These are phyloP conservation scores for Drosophila siamana DNA, from an alignment of 2,888 invertebrate species.

Conservation along the genomic window DNA sequence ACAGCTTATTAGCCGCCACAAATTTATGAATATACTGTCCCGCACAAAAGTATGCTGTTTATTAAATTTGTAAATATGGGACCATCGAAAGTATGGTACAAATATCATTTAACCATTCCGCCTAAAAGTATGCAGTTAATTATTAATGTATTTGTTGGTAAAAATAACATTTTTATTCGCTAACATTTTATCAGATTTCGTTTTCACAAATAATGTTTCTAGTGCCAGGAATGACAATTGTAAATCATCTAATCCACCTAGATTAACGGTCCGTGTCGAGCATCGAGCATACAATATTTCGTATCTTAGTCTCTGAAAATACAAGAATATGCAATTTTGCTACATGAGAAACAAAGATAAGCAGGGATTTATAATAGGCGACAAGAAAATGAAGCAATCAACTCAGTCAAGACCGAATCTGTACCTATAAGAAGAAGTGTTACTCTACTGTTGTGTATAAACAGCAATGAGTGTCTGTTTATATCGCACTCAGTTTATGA, in stretches of 20 bases:
- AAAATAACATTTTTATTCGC: slow-evolving; percentile 3
- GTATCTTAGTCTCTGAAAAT: slow-evolving; percentile 27
- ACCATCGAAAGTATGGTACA: no score
- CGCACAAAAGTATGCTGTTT: slow-evolving; percentile 9
- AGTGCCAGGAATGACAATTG: slow-evolving; percentile 10
- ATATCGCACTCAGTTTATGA: slow-evolving; percentile 8
- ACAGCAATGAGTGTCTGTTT: neutral
- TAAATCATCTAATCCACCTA: neutral
- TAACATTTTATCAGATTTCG: slow-evolving; percentile 1
- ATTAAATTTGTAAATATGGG: neutral
- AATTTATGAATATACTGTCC: neutral
- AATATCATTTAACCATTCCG: neutral
- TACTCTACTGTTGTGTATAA: slow-evolving; percentile 1
- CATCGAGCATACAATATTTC: slow-evolving; percentile 2
- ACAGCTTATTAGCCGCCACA: no score
- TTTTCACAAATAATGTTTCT: neutral
- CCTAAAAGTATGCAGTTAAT: neutral
- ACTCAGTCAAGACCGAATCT: no score
- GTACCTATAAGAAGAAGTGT: no score
- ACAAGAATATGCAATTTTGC: slow-evolving; percentile 7
- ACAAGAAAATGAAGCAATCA: neutral
- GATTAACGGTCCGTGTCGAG: neutral
- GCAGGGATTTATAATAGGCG: neutral
- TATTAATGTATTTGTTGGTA: neutral
- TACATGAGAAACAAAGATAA: slow-evolving; percentile 2